These are phyloP conservation scores for Leptinotarsa rubiginosa DNA, from an alignment of 2,888 invertebrate genomes.

Conservation along the genomic window DNA sequence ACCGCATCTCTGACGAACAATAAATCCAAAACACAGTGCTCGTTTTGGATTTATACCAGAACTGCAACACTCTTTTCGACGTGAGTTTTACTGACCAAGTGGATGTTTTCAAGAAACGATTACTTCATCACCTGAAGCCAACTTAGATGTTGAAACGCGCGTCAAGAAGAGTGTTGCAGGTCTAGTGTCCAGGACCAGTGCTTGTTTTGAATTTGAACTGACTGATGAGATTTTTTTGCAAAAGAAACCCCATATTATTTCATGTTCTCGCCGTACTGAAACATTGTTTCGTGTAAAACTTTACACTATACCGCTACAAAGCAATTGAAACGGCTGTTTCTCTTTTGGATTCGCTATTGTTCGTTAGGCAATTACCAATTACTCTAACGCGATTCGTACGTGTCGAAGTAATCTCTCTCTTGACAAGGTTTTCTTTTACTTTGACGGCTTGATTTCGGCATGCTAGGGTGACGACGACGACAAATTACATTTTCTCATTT, in stretches of 20 bases:
- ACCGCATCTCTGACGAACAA: no score
- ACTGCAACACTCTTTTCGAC: no score
- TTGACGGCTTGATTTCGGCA: conserved; percentile 14
- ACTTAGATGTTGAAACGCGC: no score
- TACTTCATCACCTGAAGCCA: no score
- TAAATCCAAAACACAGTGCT: no score
- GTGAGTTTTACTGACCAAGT: no score
- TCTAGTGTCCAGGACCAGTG: no score
- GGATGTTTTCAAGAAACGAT: no score
- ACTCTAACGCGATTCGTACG: conserved; percentile 19
- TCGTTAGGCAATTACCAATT: conserved; percentile 28
- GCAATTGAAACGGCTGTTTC: not conserved
- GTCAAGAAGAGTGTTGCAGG: no score
- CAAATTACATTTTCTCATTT: conserved; percentile 19
- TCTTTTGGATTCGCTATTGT: conserved; percentile 9
- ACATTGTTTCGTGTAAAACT: not conserved
- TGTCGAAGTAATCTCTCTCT: conserved; percentile 25
- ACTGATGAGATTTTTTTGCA: no score
- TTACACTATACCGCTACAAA: not conserved
- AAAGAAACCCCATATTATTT: not conserved
- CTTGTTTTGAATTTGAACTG: no score
- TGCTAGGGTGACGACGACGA: conserved; percentile 18
- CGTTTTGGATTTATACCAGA: no score
- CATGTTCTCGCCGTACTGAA: not conserved
- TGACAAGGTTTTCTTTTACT: conserved; percentile 16